Evolutionary conservation across 2,888 invertebrate genomes (phyloP).

Genomic region (Zootermopsis nevadensis): DNA sequence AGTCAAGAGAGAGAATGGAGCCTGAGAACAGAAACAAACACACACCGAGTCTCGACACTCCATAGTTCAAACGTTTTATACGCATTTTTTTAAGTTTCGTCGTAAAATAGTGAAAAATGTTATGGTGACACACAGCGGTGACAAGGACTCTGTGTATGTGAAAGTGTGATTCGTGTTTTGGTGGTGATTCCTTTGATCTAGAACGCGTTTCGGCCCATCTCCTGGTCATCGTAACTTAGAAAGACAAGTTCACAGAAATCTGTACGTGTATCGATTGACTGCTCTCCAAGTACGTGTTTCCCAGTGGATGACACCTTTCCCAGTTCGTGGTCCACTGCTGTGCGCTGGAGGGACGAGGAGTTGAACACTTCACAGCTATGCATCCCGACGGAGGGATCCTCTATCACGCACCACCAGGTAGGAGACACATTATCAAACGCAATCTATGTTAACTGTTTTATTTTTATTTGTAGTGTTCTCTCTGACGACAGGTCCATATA

Average conservation of each 20-base stretch:
- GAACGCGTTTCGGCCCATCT: neutral
- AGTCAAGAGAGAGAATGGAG: neutral
- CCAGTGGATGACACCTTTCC: slow-evolving; percentile 1
- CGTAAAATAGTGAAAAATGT: neutral
- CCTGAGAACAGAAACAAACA: neutral
- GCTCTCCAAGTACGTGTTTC: neutral
- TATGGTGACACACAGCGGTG: neutral
- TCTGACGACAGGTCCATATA: no score
- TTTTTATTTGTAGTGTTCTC: no score
- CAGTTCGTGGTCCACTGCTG: no score
- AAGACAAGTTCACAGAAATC: neutral
- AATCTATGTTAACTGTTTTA: no score
- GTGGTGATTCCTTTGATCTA: neutral
- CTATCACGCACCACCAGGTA: slow-evolving; percentile 47
- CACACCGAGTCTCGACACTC: neutral
- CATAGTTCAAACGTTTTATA: neutral
- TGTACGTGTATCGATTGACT: no score
- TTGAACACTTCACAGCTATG: slow-evolving; percentile 22
- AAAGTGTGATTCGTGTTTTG: neutral
- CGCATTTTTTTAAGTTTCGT: neutral
- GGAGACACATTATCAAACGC: neutral
- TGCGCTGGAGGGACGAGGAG: no score
- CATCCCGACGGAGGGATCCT: slow-evolving; percentile 46
- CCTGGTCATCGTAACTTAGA: neutral
- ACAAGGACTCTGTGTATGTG: neutral